Conservation (phyloP, 2,113 vertebrate genomes). For the Alces alces region DNA sequence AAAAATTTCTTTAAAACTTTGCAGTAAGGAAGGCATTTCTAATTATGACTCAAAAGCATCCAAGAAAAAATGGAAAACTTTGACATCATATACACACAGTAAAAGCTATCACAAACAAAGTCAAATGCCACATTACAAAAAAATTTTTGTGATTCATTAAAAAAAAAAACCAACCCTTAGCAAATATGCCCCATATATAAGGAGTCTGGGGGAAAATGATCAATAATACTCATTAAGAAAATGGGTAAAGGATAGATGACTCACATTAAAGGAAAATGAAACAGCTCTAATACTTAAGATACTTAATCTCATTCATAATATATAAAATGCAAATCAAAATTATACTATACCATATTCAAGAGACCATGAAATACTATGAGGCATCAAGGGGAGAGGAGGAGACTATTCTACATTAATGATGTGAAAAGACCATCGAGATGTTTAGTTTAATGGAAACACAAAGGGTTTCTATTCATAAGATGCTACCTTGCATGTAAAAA, state of each 20-base stretch:
- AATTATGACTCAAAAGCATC: neutral
- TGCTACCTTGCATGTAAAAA: neutral
- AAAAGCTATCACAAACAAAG: neutral
- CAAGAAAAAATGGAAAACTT: neutral
- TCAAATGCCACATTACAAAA: neutral
- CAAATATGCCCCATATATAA: neutral
- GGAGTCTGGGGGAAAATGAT: neutral
- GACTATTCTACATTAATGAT: neutral
- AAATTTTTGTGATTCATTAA: neutral
- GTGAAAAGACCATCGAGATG: neutral
- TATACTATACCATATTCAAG: neutral
- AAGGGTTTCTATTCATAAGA: neutral
- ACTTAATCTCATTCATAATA: neutral
- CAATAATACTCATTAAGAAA: neutral
- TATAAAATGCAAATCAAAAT: neutral
- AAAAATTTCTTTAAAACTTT: slow-evolving; percentile 27
- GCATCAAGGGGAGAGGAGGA: neutral
- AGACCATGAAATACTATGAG: neutral
- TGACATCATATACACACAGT: neutral
- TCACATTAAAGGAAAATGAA: neutral
- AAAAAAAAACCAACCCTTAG: neutral
- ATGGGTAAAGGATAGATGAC: neutral
- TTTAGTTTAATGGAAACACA: neutral
- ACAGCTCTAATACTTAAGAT: neutral
- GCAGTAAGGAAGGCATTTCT: neutral